Evolutionary conservation across 1,140 invertebrate genomes (phyloP), one percentile per base, ranked within the genome.

Genomic region (Drosophila nikananu): DNA sequence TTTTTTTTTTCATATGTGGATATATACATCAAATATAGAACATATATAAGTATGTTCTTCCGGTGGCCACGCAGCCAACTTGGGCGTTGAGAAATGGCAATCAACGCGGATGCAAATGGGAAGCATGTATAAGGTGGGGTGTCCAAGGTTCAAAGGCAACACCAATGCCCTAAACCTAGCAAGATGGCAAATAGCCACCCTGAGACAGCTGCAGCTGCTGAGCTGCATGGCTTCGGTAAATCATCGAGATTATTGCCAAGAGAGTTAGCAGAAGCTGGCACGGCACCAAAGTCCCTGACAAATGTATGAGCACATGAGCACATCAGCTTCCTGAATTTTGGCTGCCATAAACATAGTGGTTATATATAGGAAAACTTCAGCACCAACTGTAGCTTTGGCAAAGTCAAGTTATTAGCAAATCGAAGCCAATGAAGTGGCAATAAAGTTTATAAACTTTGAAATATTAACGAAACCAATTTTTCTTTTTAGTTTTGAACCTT

Each of bases 141-240:
- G 3, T 23, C n/a, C n/a, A 27, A 27, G 27, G 27, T 27, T 5
- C 30, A 46, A 48, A 9, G 49, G 39, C 15, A 19, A 32, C 15
- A 21, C 7, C 30, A 35, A 19, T 17, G 6, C 0, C 12, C 12
- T 19, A 21, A 32, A 21, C 4, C 32, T 7, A 37, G 17, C 1
- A 58, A 39, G 27, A 12, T 46, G 67, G 66, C 25, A 30, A 49
- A 67, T 48, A 13, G 42, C 32, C 5, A 51, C 30, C 65, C 39
- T 42, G 54, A 60, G 54, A 60, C 67, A 51, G 67, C 70, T 51
- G 70, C 70, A 73, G 44, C 54, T n/a, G n/a, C n/a, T 72, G 67
- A 49, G 52, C 70, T 51, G 55, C 44, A 73, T 42, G 23, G 51
- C 49, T 72, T 73, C 70, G 70, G 70, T 73, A 73, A 73, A 73